These are phyloP conservation scores for Serinus canaria DNA, from an alignment of 2,113 vertebrate genomes.

Conservation along the genomic window DNA sequence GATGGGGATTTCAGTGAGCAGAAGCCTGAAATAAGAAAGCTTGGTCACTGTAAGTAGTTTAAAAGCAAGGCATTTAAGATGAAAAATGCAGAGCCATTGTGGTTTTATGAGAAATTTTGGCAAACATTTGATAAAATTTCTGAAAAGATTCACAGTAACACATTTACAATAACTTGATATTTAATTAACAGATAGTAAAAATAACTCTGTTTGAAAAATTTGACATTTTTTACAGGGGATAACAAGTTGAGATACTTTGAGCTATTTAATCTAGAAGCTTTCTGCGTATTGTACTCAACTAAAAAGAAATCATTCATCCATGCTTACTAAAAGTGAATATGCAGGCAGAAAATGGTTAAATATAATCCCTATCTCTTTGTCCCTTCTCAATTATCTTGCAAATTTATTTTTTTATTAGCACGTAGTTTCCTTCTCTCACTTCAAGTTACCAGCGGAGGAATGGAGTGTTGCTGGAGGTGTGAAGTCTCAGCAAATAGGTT, in stretches of 20 bases:
- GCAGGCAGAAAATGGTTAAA: not conserved
- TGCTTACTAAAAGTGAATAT: not conserved
- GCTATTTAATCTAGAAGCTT: not conserved
- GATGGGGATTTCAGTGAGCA: slow-evolving; percentile 26
- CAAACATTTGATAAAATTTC: not conserved
- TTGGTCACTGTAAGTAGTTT: not conserved
- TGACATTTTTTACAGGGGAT: not conserved
- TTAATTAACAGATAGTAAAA: not conserved
- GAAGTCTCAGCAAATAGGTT: not conserved
- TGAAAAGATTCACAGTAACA: not conserved
- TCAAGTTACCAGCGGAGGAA: not conserved
- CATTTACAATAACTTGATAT: not conserved
- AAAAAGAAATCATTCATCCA: not conserved
- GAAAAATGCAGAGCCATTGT: not conserved
- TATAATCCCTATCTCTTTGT: not conserved
- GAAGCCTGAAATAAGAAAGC: not conserved
- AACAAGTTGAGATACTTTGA: not conserved
- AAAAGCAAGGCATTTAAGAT: not conserved
- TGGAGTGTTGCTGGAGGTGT: not conserved
- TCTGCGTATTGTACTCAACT: not conserved
- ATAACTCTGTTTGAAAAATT: not conserved
- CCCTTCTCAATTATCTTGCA: not conserved
- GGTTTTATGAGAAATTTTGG: not conserved
- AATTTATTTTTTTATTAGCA: not conserved
- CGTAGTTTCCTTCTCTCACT: not conserved